phyloP scores from a whole-genome alignment of 2,888 invertebrate species.

The Yponomeuta cagnagella region DNA sequence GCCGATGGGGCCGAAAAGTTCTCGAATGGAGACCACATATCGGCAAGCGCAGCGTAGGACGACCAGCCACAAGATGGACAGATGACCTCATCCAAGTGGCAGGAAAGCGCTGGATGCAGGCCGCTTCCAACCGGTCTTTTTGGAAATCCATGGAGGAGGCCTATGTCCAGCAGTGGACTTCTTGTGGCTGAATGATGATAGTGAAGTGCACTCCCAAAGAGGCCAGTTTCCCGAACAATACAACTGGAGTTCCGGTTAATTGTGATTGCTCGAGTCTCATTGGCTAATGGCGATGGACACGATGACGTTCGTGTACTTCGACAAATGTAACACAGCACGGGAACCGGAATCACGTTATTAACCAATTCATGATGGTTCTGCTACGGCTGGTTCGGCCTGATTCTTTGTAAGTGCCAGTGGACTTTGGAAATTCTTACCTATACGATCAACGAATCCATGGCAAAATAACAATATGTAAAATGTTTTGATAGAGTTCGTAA shows the following conservation, averaged over 20 bases:
- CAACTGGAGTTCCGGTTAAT: constrained; percentile 49
- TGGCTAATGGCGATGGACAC: constrained; percentile 44
- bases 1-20: no score
- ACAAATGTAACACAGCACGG: constrained; percentile 50
- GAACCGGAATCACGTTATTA: constrained; percentile 55
- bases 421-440: background rate
- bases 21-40: no score
- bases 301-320: constrained; percentile 45
- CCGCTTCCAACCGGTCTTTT: no score
- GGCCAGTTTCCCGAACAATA: constrained; percentile 7
- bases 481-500: no score
- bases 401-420: background rate
- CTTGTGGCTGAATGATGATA: background rate
- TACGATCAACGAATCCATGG: background rate
- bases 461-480: no score
- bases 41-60: no score
- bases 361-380: constrained; percentile 58
- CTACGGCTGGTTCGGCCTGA: constrained; percentile 38
- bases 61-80: no score
- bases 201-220: background rate
- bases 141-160: no score
- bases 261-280: constrained; percentile 52
- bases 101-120: no score
- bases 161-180: no score
- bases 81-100: no score